Percentiles rank a stretch among this genome's conserved stretches.
Conservation (phyloP, 1,140 invertebrate species). For the Bombus soroeensis region DNA sequence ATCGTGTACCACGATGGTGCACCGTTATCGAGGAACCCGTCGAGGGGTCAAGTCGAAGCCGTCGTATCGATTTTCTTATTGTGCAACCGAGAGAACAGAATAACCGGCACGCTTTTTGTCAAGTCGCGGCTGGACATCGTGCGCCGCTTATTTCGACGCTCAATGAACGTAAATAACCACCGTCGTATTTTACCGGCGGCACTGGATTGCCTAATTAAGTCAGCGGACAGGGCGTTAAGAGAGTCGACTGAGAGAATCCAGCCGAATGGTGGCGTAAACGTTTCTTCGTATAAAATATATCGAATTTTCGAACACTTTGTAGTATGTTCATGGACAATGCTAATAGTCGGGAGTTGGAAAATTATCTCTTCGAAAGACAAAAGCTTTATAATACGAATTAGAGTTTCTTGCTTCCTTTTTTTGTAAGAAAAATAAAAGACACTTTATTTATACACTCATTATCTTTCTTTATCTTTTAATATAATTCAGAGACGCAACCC, state of each 20-base stretch:
- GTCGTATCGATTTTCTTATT: slow-evolving; percentile 58
- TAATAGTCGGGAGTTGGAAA: not conserved
- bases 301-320: not conserved
- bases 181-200: slow-evolving; percentile 2
- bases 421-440: too few relatives aligned
- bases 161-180: not conserved
- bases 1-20: slow-evolving; percentile 51
- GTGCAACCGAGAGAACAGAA: slow-evolving; percentile 28
- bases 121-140: not conserved
- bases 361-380: too few relatives aligned
- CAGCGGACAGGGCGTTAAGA: not conserved
- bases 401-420: too few relatives aligned
- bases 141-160: not conserved
- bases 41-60: slow-evolving; percentile 8
- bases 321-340: not conserved
- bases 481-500: too few relatives aligned
- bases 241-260: not conserved
- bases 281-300: not conserved
- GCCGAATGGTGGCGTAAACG: not conserved
- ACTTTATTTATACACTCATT: too few relatives aligned
- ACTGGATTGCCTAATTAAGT: slow-evolving; percentile 10
- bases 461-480: too few relatives aligned
- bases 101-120: slow-evolving; percentile 27
- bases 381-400: too few relatives aligned
- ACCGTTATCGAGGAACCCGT: slow-evolving; percentile 51